Evolutionary conservation across 2,888 invertebrate species (phyloP).

Genomic region (Ophion costatus): DNA sequence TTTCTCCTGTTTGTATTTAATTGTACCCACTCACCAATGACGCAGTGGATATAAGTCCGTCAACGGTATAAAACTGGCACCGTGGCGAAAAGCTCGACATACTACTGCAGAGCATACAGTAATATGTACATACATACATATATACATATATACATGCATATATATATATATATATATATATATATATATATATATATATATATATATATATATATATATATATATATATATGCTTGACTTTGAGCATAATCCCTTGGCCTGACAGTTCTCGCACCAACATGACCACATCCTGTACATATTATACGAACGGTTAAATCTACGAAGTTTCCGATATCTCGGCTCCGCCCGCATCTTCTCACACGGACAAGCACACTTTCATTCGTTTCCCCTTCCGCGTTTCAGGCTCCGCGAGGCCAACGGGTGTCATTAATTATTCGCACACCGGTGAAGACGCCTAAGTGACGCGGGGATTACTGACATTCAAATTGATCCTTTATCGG

Average conservation of each 20-base stretch:
- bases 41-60: not conserved
- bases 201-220: too few species aligned
- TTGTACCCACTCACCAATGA: not conserved
- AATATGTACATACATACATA: too few species aligned
- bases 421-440: constrained; percentile 79
- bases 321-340: constrained; percentile 1
- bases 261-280: constrained; percentile 9
- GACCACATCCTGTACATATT: constrained; percentile 9
- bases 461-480: constrained; percentile 81
- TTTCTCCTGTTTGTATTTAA: constrained; percentile 21
- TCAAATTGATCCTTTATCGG: constrained; percentile 82
- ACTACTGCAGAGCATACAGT: too few species aligned
- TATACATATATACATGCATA: too few species aligned
- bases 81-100: not conserved
- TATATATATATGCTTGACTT: not conserved
- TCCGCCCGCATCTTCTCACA: constrained; percentile 37
- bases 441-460: constrained; percentile 82
- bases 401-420: constrained; percentile 62
- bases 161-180: too few species aligned
- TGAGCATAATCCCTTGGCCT: not conserved
- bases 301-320: not conserved
- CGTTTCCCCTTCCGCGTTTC: constrained; percentile 59
- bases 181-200: too few species aligned
- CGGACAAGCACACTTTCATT: constrained; percentile 48
- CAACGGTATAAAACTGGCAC: not conserved